Base-by-base conservation (phyloP, 2,888 invertebrate species). In the Linyphia triangularis region DNA sequence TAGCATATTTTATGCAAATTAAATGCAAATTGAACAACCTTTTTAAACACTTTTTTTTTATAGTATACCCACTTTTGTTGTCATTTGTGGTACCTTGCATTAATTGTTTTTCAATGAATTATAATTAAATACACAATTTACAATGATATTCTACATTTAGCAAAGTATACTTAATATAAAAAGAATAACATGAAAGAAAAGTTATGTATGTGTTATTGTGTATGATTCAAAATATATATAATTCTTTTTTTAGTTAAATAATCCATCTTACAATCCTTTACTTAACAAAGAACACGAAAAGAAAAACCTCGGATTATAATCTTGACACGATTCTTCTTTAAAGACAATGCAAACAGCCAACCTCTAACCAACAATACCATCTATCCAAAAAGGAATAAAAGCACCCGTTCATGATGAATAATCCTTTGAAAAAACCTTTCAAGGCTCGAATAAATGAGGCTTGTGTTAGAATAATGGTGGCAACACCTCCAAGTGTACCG, bases 401-500 rank as follows among this genome's bases (percentile, higher is more conserved):
- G 24, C 16, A 37, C 30, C 22, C 26, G 19, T 61, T 26, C 19
- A 61, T 30, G 28, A 26, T 26, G 37, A 43, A 30, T 65, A 79
- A 67, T 67, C 79, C 67, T 67, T 79, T 51, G 43, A 61, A 75
- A n/a, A 40, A 19, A 59, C 43, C 26, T 77, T 63, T 63, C 37
- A 81, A 72, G 63, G 75, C 81, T 69, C 81, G 81, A 88, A 88
- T 81, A 88, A 81, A 88, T 88, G 86, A 88, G 69, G 30, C 13
- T 30, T 40, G 30, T 67, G 40, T 65, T 81, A 67, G 81, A 81
- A 88, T 88, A 81, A 88, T 81, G 81, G 57, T 51, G 51, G 57
- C 57, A 51, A 37, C 81, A 73, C 72, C 73, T 88, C 57, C 40
- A 24, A 86, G 79, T 79, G 75, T 65, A 30, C 40, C 40, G 40